phyloP scores from a whole-genome alignment of 2,797 vertebrate species.

The Sebastiscus tertius region DNA sequence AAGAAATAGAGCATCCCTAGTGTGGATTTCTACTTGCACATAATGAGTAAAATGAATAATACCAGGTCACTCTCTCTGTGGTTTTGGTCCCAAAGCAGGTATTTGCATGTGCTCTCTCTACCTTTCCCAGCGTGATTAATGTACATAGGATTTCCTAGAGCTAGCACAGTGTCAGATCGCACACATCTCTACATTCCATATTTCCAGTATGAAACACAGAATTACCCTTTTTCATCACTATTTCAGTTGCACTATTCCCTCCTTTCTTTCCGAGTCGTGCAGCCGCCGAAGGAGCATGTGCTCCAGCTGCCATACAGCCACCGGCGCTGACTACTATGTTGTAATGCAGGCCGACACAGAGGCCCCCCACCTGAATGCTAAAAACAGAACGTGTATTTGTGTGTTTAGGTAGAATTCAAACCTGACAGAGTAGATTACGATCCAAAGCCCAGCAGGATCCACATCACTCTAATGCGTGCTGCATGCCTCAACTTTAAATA shows the following conservation, averaged over 20 bases:
- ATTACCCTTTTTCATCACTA: background rate
- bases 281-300: slow-evolving; percentile 48
- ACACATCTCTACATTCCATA: background rate
- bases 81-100: background rate
- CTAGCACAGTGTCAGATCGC: background rate
- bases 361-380: slow-evolving; percentile 73
- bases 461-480: slow-evolving; percentile 59
- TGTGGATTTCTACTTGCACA: background rate
- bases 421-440: slow-evolving; percentile 69
- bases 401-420: slow-evolving; percentile 70
- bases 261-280: slow-evolving; percentile 29
- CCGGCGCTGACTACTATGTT: slow-evolving; percentile 28
- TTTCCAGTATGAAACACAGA: background rate
- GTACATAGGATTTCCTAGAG: background rate
- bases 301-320: slow-evolving; percentile 65
- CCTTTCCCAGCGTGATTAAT: slow-evolving; percentile 5
- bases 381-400: slow-evolving; percentile 72
- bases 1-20: background rate
- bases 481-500: slow-evolving; percentile 42
- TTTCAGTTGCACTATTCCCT: slow-evolving; percentile 4
- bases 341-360: slow-evolving; percentile 74
- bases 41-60: slow-evolving; percentile 5
- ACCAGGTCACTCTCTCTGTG: background rate
- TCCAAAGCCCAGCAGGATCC: slow-evolving; percentile 67
- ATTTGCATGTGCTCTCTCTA: background rate